phyloP scores from a whole-genome alignment of 2,888 invertebrate species.

The Fragum sueziense region DNA sequence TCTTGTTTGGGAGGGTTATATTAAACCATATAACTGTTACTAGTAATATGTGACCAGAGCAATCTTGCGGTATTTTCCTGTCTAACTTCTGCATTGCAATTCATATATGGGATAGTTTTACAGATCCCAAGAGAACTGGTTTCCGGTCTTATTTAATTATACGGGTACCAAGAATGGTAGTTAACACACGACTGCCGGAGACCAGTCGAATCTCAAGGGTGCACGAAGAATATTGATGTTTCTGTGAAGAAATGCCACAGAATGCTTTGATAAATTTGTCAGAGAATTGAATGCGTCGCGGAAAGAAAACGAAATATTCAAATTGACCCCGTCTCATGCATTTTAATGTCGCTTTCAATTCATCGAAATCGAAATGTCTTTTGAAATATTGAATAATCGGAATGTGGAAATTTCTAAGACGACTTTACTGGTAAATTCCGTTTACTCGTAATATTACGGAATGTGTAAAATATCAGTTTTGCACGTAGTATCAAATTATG shows the following conservation, averaged over 20 bases:
- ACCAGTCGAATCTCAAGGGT: not conserved
- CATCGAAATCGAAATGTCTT: not conserved
- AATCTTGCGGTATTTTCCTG: no score
- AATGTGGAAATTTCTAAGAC: not conserved
- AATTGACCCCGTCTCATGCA: not conserved
- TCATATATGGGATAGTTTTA: no score
- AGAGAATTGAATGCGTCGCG: not conserved
- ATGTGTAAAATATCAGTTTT: no score
- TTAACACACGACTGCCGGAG: slow-evolving; percentile 11
- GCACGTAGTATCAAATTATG: no score
- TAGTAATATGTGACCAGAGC: no score
- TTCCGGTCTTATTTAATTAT: slow-evolving; percentile 4
- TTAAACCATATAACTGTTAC: no score
- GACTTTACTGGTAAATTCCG: no score
- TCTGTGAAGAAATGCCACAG: not conserved
- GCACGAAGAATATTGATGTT: slow-evolving; percentile 3
- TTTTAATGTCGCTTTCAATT: not conserved
- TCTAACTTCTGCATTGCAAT: no score
- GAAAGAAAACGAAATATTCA: not conserved
- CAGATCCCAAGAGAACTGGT: slow-evolving; percentile 6
- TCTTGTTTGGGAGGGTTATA: no score
- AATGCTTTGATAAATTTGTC: slow-evolving; percentile 1
- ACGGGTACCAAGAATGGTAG: slow-evolving; percentile 5
- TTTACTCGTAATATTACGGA: no score
- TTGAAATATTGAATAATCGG: not conserved